A percentile compares a stretch with the other conserved stretches of the same genome.
These are phyloP conservation scores for Nudaria mundana DNA, from an alignment of 2,888 invertebrate genomes.

Conservation along the genomic window DNA sequence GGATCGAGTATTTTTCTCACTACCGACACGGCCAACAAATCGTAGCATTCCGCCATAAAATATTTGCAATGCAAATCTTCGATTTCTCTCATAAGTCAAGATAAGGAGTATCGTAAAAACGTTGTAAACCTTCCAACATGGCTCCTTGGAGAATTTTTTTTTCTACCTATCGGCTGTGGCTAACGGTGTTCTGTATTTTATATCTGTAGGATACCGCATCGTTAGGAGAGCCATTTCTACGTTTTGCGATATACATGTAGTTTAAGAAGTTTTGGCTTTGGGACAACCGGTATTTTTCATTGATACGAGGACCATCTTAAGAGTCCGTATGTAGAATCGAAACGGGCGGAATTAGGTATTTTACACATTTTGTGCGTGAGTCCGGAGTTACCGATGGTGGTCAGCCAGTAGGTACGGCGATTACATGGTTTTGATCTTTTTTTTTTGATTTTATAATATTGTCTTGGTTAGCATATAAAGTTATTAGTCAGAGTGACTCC, in stretches of 20 bases:
- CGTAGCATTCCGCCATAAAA: conserved; percentile 37
- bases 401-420: too few species aligned
- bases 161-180: conserved; percentile 29
- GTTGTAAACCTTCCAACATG: conserved; percentile 37
- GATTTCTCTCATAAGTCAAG: conserved; percentile 45
- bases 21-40: conserved; percentile 32
- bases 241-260: conserved; percentile 13
- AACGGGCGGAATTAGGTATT: too few species aligned
- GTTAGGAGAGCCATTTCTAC: conserved; percentile 30
- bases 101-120: conserved; percentile 48
- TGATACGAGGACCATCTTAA: conserved; percentile 27
- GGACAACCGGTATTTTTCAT: too few species aligned
- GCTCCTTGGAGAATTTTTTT: conserved; percentile 29
- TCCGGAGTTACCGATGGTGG: too few species aligned
- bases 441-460: too few species aligned
- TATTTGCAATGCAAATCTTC: conserved; percentile 49
- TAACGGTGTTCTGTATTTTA: conserved; percentile 33
- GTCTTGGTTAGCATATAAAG: too few species aligned
- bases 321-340: too few species aligned
- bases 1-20: conserved; percentile 29
- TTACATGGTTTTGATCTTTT: too few species aligned
- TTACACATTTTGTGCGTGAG: too few species aligned
- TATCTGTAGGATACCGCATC: conserved; percentile 29
- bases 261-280: conserved; percentile 20
- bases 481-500: too few species aligned